Evolutionary conservation across 2,113 vertebrate genomes (phyloP), one percentile per base, ranked within the genome.

Genomic region (Coracopsis vasa): DNA sequence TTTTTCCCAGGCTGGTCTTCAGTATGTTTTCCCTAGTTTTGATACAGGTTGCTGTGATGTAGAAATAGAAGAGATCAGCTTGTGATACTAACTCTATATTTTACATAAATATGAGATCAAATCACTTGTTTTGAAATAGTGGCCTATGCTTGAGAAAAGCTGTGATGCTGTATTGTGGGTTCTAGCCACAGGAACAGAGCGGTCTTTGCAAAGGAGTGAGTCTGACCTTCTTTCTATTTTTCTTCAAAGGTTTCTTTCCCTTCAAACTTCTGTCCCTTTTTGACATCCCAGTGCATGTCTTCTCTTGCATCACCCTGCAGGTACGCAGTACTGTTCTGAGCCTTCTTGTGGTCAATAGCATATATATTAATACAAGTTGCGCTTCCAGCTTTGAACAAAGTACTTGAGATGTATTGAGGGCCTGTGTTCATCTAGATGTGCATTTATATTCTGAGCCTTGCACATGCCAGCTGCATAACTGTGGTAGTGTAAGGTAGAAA

Each of bases 391-490:
- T 78, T 84, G 42, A n/a, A 48, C 45, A 92, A 87, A 91, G 5
- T 81, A 9, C 31, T 66, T 62, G 47, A 27, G 42, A 33, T 27
- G 23, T 39, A 17, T 7, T 0, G 4, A 60, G 16, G 20, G 27
- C 13, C 15, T 41, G 0, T 2, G 1, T 44, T 86, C 28, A 21
- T 53, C 9, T 60, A 51, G 29, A 21, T 0, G 1, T 17, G 23
- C 0, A 0, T 47, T 56, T 88, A 18, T 24, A 20, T 61, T 86
- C 31, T 23, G 20, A 33, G 10, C 24, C 35, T 80, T 29, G 12
- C 25, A 67, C 8, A 4, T 0, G 1, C 12, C 24, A 16, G 10
- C 9, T 71, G 39, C 17, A 62, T 70, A 72, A 27, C 45, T 48
- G 8, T n/a, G 17, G 7, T 78, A 56, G 37, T 8, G 13, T 20